A percentile compares a stretch with the other conserved stretches of the same genome.
These are phyloP conservation scores for Sciurus carolinensis DNA, from an alignment of 2,797 vertebrate species.

Conservation along the genomic window DNA sequence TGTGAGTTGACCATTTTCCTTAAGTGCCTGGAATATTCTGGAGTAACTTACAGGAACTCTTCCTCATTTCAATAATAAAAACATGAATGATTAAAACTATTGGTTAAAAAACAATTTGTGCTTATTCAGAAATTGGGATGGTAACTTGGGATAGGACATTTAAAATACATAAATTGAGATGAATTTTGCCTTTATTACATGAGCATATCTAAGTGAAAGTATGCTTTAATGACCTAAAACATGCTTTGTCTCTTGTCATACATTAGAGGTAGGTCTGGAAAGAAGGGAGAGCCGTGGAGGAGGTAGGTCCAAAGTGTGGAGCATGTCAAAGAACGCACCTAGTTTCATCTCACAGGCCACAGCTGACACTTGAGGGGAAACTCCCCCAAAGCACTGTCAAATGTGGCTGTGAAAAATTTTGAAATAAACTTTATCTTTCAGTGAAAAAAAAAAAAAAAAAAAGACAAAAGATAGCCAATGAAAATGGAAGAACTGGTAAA, in stretches of 20 bases:
- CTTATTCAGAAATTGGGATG: not conserved
- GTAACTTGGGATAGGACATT: not conserved
- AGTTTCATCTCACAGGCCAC: not conserved
- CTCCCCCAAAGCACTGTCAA: not conserved
- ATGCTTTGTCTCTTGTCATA: not conserved
- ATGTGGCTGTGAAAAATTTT: not conserved
- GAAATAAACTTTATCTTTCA: constrained; percentile 22
- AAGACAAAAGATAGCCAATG: not conserved
- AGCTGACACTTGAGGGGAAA: not conserved
- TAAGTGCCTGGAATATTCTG: not conserved
- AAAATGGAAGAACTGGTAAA: constrained; percentile 1
- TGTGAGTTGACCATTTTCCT: constrained; percentile 62
- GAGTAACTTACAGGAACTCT: constrained; percentile 8
- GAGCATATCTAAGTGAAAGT: constrained; percentile 65
- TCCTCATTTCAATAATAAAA: constrained; percentile 52
- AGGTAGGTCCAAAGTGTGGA: not conserved
- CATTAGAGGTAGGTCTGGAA: not conserved
- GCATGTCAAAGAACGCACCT: not conserved
- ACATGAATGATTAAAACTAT: constrained; percentile 19
- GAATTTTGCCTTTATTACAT: constrained; percentile 9
- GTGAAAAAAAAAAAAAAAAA: not conserved
- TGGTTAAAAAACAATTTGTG: not conserved
- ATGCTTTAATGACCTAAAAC: constrained; percentile 58
- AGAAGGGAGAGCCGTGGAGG: not conserved
- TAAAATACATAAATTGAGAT: constrained; percentile 61